These are phyloP conservation scores for Micromussa lordhowensis DNA, from an alignment of 92 coral and sea anemone genomes.

Conservation along the genomic window DNA sequence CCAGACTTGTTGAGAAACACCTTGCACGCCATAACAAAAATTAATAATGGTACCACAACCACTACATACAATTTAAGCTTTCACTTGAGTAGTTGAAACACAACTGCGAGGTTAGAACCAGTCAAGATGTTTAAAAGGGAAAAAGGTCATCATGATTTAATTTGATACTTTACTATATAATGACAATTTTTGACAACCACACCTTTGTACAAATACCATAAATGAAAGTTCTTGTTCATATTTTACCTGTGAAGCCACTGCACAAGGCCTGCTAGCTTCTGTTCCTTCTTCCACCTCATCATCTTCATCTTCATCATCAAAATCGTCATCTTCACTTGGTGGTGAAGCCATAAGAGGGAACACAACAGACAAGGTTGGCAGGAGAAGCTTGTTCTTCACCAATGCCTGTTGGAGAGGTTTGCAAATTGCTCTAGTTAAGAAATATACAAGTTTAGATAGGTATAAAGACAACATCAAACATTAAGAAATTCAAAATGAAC, in stretches of 20 bases:
- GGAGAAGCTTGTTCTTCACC: constrained; percentile 83
- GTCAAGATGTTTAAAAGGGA: not conserved
- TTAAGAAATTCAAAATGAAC: too few relatives aligned
- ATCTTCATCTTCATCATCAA: constrained; percentile 76
- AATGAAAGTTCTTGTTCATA: not conserved
- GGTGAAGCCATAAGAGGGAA: constrained; percentile 97
- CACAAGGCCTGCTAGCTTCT: constrained; percentile 96
- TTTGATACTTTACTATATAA: not conserved
- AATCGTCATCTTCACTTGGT: constrained; percentile 87
- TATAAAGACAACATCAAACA: too few relatives aligned
- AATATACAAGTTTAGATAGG: too few relatives aligned
- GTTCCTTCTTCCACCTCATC: constrained; percentile 83
- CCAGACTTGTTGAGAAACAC: too few relatives aligned
- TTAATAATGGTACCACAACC: too few relatives aligned
- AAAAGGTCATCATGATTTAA: not conserved
- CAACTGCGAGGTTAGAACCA: not conserved
- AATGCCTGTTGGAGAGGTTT: constrained; percentile 66
- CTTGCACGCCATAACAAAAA: too few relatives aligned
- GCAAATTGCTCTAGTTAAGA: not conserved
- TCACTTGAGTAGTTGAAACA: too few relatives aligned
- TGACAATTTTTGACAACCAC: not conserved
- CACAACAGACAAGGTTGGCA: constrained; percentile 87
- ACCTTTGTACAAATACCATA: not conserved
- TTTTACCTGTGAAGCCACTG: constrained; percentile 96
- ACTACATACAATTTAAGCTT: too few relatives aligned